Base-by-base conservation (phyloP, 2,797 vertebrate species). In the Pogonophryne albipinna region DNA sequence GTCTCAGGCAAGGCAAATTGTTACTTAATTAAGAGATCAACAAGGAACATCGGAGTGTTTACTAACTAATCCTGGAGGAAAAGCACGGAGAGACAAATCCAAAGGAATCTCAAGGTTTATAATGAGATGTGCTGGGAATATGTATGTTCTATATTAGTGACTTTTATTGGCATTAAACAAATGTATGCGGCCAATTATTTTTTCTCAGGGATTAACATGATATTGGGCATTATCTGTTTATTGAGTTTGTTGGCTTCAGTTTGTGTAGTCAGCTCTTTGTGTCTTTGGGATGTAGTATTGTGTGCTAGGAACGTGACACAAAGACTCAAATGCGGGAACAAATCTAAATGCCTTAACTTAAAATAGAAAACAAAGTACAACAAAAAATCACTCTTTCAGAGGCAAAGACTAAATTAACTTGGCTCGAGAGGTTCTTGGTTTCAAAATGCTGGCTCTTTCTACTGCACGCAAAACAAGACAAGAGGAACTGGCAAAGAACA, bases 21-120 rank as follows among this genome's bases (percentile, higher is more conserved):
- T 44, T 67, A 27, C 65, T 71, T 76, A 79, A 81, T 86, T 78
- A 83, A 47, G 17, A 63, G 27, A 60, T 74, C 31, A 53, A 34
- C 51, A 50, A 55, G 34, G 19, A 66, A 60, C 65, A 49, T n/a
- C 49, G 49, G 4, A 27, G 12, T 62, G 53, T 69, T 65, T 74
- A 67, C 17, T 70, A n/a, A 59, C 9, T 3, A 44, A 55, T 44
- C 73, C 55, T 44, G n/a, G 31, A 59, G 70, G 46, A 45, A 45
- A 66, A 61, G 41, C 56, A 63, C 38, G 56, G 8, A 45, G 7
- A 59, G 16, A 74, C 58, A 50, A 46, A 68, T 71, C 42, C 59
- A 62, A 58, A 66, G 16, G 45, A 42, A 65, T 68, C 31, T 63
- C 23, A 71, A 58, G 34, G 41, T 49, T 15, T 65, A 11, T 74